Percentiles rank a stretch among this genome's conserved stretches.
Evolutionary conservation across 1,140 invertebrate genomes (phyloP).

Genomic region (Brachionus asplanchnoidis): DNA sequence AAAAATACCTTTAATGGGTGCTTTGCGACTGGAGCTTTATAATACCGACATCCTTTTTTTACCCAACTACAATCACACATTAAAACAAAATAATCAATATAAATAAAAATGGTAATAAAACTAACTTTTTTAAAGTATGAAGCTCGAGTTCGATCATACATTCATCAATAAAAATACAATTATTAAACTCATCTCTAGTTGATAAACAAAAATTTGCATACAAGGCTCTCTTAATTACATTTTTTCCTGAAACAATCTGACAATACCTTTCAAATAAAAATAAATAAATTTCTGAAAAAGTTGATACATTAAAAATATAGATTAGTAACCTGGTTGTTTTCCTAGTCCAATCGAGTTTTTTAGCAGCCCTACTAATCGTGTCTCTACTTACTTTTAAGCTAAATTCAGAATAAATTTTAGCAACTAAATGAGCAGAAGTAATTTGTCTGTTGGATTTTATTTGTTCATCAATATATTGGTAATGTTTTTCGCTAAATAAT

Average conservation of each 20-base stretch:
- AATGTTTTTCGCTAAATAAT: neutral
- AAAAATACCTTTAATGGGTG: neutral
- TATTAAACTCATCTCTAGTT: neutral
- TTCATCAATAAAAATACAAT: slow-evolving; percentile 12
- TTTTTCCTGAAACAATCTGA: neutral
- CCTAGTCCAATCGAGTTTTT: neutral
- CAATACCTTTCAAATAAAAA: neutral
- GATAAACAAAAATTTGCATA: neutral
- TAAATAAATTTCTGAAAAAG: neutral
- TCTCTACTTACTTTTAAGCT: neutral
- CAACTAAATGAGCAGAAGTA: neutral
- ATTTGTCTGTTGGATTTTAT: neutral
- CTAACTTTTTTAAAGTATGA: neutral
- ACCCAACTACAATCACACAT: neutral
- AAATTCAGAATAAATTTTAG: neutral
- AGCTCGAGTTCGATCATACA: neutral
- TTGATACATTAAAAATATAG: neutral
- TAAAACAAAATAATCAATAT: too few relatives aligned
- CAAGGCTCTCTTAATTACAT: neutral
- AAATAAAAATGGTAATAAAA: neutral
- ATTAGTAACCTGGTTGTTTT: neutral
- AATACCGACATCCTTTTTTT: neutral
- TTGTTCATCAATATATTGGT: neutral
- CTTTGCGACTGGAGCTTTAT: slow-evolving; percentile 5
- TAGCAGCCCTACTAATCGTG: neutral